A percentile compares a stretch with the other conserved stretches of the same genome.
These are phyloP conservation scores for Polypedilum pembai DNA, from an alignment of 1,140 invertebrate species.

Conservation along the genomic window DNA sequence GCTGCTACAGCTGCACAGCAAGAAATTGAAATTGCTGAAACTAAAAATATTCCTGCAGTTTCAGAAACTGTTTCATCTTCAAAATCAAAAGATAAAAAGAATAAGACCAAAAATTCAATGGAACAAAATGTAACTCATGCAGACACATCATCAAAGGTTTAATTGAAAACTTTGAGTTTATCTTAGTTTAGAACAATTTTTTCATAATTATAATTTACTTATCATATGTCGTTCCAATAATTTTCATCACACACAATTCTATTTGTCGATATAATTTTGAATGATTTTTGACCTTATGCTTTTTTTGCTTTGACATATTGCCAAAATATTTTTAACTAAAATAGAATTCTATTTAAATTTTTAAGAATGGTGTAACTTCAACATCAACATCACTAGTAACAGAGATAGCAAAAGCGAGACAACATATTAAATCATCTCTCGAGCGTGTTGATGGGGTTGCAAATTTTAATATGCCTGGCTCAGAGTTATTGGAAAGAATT, in stretches of 20 bases:
- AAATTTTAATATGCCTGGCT: constrained; percentile 44
- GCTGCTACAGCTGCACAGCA: background rate
- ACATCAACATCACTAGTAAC: constrained; percentile 47
- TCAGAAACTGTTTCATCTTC: background rate
- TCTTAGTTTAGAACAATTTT: background rate
- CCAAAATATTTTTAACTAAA: background rate
- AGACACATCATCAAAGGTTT: background rate
- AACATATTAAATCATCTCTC: constrained; percentile 57
- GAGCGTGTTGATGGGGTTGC: constrained; percentile 51
- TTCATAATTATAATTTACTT: background rate
- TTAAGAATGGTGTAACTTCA: constrained; percentile 34
- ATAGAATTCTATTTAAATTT: background rate
- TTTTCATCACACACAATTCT: background rate
- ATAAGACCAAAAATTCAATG: background rate
- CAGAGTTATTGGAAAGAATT: constrained; percentile 45
- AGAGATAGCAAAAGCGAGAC: constrained; percentile 58
- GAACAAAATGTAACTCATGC: background rate
- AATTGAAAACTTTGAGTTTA: background rate
- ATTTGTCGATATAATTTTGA: background rate
- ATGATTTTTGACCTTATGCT: background rate
- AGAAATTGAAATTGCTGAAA: background rate
- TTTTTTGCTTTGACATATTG: constrained; percentile 31
- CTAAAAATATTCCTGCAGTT: background rate
- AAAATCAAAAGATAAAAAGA: constrained; percentile 13
- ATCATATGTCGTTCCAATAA: background rate